Base-by-base conservation (phyloP, 2,888 invertebrate genomes). In the Oscheius sp. region DNA sequence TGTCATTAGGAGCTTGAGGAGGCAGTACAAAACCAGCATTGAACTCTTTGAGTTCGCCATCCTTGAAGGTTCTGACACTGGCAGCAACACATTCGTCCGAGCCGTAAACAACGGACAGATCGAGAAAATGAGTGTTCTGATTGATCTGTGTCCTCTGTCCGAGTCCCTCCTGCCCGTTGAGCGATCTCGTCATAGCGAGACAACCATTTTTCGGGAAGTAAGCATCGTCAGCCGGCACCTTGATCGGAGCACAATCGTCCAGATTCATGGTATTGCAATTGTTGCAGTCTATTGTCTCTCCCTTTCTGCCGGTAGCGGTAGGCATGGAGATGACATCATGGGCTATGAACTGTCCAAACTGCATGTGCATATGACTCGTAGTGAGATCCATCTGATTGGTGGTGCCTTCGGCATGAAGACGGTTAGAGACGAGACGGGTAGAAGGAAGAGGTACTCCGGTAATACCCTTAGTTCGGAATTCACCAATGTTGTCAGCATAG, bases 331-430 rank as follows among this genome's bases (percentile, higher is more conserved):
- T 95, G 55, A 96, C 91, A 89, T 96, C 96, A 90, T 96, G 96
- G 90, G 96, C 96, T n/a, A 96, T 90, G 87, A 96, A 93, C 90
- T 96, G 96, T 0, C 95, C 96, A 87, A 93, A 96, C 91, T 96
- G 96, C 96, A 96, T 96, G 66, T 94, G 75, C 57, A 85, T 72
- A 74, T 85, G 84, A 57, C 80, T 80, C 62, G 76, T 76, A 51
- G 60, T 74, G 50, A 72, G 37, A 59, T 82, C 79, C 47, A 73
- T 68, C 10, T 58, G 51, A 2, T 53, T 63, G 37, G 63, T 60
- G 63, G 2, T 21, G 11, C 57, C 68, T 42, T 79, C 77, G 29
- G 77, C 73, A 32, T 77, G 73, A 11, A 82, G 73, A 32, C 63
- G 70, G 42, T 82, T 82, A 29, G 82, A 78, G 58, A 82, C 73